Base-by-base conservation (phyloP, 2,797 vertebrate genomes). In the Miichthys miiuy region DNA sequence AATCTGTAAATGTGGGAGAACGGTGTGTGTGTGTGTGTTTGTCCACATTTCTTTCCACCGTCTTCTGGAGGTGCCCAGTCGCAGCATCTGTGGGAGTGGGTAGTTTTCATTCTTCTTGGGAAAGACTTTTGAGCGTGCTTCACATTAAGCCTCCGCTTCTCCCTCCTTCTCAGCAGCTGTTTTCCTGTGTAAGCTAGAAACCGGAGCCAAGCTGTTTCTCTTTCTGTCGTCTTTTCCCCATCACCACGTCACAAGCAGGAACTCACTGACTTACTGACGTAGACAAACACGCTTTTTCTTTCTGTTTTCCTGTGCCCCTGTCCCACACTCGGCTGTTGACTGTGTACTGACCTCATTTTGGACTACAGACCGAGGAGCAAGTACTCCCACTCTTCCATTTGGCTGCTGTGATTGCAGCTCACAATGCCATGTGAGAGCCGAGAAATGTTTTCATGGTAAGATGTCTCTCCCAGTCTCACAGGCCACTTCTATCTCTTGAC, bases 381-480 rank as follows among this genome's bases (percentile, higher is more conserved):
- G 56, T 85, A 69, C 90, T 89, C 75, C 54, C 73, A 71, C 82
- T 91, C 69, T 60, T 72, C 71, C 52, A 18, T 73, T 88, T 71
- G 72, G 79, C 83, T 57, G 78, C 85, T 57, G 81, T 75, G 79
- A 73, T 77, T 86, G 80, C 20, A 18, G 67, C 73, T 93, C 75
- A 81, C 89, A 69, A 69, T 75, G 67, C 77, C 21, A 62, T 88
- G 89, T 55, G 81, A 90, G 82, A 89, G 86, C 77, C 9, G 80
- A 75, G 81, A 89, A 86, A 82, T 86, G 80, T 85, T 87, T 90
- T 90, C 79, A 88, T 89, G 90, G 89, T 92, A 86, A 91, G 92
- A 84, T 5, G 70, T 67, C 57, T 87, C 55, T 69, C 75, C 62
- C 54, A n/a, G 20, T 67, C 65, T 73, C 70, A 46, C 66, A 30